A percentile compares a stretch with the other conserved stretches of the same genome.
These are phyloP conservation scores for Lasioglossum albipes DNA, from an alignment of 1,140 invertebrate genomes.

Conservation along the genomic window DNA sequence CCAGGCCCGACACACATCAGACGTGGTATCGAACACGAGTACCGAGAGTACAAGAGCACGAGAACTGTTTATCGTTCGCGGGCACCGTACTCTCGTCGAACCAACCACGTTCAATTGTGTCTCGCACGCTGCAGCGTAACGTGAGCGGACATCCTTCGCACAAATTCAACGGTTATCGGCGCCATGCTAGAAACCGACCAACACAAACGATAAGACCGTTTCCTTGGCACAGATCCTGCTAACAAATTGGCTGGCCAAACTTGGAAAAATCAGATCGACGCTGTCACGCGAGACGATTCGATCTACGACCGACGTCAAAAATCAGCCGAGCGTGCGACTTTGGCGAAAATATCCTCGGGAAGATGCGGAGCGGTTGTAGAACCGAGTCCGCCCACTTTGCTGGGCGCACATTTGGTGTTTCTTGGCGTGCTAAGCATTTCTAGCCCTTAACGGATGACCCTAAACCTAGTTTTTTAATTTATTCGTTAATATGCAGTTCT, in stretches of 20 bases:
- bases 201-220: neutral
- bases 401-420: too few relatives aligned
- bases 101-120: constrained; percentile 20
- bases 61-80: constrained; percentile 27
- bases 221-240: neutral
- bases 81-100: neutral
- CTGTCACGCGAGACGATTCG: too few relatives aligned
- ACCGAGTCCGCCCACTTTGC: too few relatives aligned
- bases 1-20: neutral
- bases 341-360: too few relatives aligned
- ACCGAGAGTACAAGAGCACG: neutral
- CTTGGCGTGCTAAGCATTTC: too few relatives aligned
- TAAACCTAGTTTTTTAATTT: too few relatives aligned
- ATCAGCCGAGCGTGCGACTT: too few relatives aligned
- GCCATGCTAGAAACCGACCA: neutral
- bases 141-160: neutral
- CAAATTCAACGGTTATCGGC: constrained; percentile 9
- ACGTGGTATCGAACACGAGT: constrained; percentile 13
- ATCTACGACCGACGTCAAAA: too few relatives aligned
- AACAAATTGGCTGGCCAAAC: neutral
- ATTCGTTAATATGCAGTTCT: too few relatives aligned
- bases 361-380: too few relatives aligned
- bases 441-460: too few relatives aligned
- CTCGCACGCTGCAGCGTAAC: neutral
- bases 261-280: too few relatives aligned